A percentile compares a stretch with the other conserved stretches of the same genome.
These are phyloP conservation scores for Scaptomyza reducta DNA, from an alignment of 2,888 invertebrate genomes.

Conservation along the genomic window DNA sequence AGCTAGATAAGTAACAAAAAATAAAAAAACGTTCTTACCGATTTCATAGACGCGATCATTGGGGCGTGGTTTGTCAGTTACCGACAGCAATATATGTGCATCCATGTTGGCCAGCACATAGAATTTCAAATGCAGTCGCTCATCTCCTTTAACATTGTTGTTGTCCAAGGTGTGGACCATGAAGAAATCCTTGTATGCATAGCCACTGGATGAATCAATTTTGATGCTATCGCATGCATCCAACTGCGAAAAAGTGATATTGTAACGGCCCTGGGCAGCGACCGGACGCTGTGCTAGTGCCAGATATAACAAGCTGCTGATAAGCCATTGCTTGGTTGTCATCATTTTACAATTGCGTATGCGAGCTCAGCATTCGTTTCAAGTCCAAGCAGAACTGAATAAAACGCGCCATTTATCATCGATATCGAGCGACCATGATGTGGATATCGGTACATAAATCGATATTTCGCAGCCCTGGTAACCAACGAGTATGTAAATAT, in stretches of 20 bases:
- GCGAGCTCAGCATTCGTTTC: background rate
- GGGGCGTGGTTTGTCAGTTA: constrained; percentile 84
- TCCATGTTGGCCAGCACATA: constrained; percentile 88
- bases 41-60: constrained; percentile 89
- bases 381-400: constrained; percentile 31
- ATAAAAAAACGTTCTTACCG: constrained; percentile 76
- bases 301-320: constrained; percentile 49
- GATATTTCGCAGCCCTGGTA: background rate
- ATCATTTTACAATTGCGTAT: constrained; percentile 3
- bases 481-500: too few species aligned
- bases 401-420: constrained; percentile 6
- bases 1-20: too few species aligned
- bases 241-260: constrained; percentile 79
- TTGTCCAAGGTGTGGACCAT: constrained; percentile 82
- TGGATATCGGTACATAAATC: background rate
- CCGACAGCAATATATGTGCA: constrained; percentile 88
- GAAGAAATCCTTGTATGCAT: constrained; percentile 87
- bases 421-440: background rate
- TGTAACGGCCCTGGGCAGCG: constrained; percentile 65
- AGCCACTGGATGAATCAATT: constrained; percentile 84
- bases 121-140: constrained; percentile 87
- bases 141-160: constrained; percentile 72
- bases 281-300: constrained; percentile 22
- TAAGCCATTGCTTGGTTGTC: constrained; percentile 46
- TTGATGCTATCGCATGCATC: constrained; percentile 86